Conservation (phyloP, 2,888 invertebrate genomes). For the Tanypteryx hageni region DNA sequence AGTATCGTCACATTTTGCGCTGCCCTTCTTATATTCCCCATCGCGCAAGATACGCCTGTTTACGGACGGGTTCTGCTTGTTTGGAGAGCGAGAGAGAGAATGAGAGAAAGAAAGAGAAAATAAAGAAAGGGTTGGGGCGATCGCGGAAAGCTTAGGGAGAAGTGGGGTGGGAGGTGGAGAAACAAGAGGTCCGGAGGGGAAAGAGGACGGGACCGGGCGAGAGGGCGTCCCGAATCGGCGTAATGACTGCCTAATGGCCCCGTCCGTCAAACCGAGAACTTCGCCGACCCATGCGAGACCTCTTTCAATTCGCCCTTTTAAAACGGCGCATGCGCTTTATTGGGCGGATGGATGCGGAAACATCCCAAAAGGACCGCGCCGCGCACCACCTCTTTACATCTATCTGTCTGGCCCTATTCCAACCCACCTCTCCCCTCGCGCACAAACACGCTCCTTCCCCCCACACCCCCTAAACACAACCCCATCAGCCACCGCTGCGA, state of each 20-base stretch:
- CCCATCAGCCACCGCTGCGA: too few species aligned
- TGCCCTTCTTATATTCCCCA: not conserved
- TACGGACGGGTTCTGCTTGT: constrained; percentile 53
- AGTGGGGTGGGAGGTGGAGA: not conserved
- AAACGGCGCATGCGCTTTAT: not conserved
- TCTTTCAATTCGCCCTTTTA: constrained; percentile 35
- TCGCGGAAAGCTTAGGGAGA: not conserved
- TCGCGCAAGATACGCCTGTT: constrained; percentile 41
- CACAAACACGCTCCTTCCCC: too few species aligned
- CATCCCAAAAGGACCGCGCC: not conserved
- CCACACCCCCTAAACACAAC: not conserved
- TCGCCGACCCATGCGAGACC: not conserved
- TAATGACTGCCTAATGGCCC: constrained; percentile 43
- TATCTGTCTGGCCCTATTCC: not conserved
- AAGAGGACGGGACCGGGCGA: not conserved
- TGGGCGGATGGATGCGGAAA: not conserved
- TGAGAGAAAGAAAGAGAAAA: too few species aligned
- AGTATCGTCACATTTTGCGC: constrained; percentile 49
- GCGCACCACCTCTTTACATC: too few species aligned
- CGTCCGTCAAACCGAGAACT: constrained; percentile 39
- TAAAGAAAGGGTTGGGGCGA: not conserved
- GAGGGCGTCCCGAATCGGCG: constrained; percentile 41
- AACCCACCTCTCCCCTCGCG: not conserved
- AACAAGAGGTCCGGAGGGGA: not conserved
- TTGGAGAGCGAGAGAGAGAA: not conserved